phyloP scores from a whole-genome alignment of 2,888 invertebrate species.

The Coleophora deauratella region DNA sequence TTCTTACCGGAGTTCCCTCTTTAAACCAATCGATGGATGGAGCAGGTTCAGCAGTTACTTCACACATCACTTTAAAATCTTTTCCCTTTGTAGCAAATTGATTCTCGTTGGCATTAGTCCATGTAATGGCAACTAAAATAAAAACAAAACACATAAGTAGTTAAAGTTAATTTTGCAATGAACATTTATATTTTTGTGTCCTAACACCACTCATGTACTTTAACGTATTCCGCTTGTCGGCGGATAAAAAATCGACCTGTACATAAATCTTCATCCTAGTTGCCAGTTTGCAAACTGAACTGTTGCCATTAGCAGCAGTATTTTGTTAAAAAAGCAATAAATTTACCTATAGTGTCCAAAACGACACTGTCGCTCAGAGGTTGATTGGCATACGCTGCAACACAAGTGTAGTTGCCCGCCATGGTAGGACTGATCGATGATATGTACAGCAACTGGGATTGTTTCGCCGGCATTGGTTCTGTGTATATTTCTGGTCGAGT shows the following conservation, averaged over 20 bases:
- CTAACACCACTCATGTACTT: too few relatives aligned
- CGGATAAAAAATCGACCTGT: too few relatives aligned
- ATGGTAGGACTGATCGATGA: conserved; percentile 82
- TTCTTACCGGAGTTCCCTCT: conserved; percentile 78
- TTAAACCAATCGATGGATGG: conserved; percentile 91
- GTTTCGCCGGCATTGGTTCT: conserved; percentile 76
- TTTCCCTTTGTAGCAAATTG: conserved; percentile 86
- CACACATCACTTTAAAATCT: conserved; percentile 86
- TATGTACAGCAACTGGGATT: conserved; percentile 82
- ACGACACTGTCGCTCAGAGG: conserved; percentile 77
- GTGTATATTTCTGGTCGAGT: conserved; percentile 78
- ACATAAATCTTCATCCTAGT: too few relatives aligned
- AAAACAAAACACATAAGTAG: conserved; percentile 8
- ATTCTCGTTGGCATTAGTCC: conserved; percentile 88
- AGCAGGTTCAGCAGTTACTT: conserved; percentile 88
- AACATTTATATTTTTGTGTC: too few relatives aligned
- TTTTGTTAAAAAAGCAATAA: neutral
- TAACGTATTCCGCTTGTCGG: too few relatives aligned
- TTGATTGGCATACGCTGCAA: conserved; percentile 85
- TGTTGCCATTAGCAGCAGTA: too few relatives aligned
- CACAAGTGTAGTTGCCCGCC: conserved; percentile 87
- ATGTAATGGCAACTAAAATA: conserved; percentile 85
- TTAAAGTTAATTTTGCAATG: too few relatives aligned
- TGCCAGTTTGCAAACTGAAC: too few relatives aligned
- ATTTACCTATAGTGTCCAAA: conserved; percentile 78